These are phyloP conservation scores for Heliconius aoede DNA, from an alignment of 2,888 invertebrate genomes.

Conservation along the genomic window DNA sequence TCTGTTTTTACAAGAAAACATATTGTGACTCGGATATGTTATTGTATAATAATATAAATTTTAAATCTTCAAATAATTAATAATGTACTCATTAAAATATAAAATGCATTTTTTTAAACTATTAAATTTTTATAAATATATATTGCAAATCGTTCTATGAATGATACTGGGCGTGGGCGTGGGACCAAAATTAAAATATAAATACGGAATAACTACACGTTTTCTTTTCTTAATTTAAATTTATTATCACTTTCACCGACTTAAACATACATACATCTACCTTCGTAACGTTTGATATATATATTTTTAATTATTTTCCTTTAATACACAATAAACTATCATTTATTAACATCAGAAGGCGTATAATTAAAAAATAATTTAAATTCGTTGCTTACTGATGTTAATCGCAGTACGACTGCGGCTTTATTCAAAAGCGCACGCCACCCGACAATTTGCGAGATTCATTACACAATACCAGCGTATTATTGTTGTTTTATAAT, in stretches of 20 bases:
- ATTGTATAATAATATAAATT: too few species aligned
- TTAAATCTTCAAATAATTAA: neutral
- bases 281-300: neutral
- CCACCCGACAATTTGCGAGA: conserved; percentile 41
- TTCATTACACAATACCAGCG: conserved; percentile 50
- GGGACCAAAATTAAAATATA: too few species aligned
- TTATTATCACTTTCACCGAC: neutral
- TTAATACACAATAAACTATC: conserved; percentile 17
- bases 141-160: too few species aligned
- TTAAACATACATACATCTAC: neutral
- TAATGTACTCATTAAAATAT: too few species aligned
- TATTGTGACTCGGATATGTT: too few species aligned
- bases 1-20: neutral
- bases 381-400: conserved; percentile 9
- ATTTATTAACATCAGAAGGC: conserved; percentile 13
- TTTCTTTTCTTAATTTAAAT: neutral
- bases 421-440: conserved; percentile 39
- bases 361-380: conserved; percentile 13
- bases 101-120: too few species aligned
- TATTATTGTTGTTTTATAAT: conserved; percentile 44
- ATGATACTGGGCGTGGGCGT: too few species aligned
- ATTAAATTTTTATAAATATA: too few species aligned
- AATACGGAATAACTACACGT: neutral
- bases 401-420: conserved; percentile 11
- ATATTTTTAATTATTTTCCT: conserved; percentile 13